Conservation (phyloP, 2,888 invertebrate species). For the Incurvaria masculella region DNA sequence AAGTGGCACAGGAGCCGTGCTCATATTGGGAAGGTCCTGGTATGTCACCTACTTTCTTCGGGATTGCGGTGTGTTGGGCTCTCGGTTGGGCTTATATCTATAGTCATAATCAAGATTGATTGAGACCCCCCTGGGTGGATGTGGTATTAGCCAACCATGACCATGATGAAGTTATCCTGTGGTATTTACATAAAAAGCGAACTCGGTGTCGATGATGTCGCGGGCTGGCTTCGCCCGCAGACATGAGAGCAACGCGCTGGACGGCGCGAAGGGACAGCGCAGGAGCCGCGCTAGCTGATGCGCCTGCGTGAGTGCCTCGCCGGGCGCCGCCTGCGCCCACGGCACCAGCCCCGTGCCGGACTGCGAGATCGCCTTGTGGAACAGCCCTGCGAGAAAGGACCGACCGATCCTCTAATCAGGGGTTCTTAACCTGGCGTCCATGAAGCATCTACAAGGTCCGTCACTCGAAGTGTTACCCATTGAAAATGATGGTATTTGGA, state of each 20-base stretch:
- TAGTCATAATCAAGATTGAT: too few species aligned
- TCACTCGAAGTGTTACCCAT: too few species aligned
- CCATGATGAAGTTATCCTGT: neutral
- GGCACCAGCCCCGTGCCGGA: conserved; percentile 69
- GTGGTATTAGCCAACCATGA: neutral
- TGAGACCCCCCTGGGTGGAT: too few species aligned
- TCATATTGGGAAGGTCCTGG: too few species aligned
- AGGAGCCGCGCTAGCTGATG: conserved; percentile 58
- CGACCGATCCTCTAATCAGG: too few species aligned
- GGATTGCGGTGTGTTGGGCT: too few species aligned
- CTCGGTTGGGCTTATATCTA: too few species aligned
- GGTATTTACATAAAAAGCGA: conserved; percentile 61
- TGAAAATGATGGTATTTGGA: too few species aligned
- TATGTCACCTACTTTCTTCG: too few species aligned
- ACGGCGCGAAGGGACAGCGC: conserved; percentile 54
- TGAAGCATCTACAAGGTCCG: too few species aligned
- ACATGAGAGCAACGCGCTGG: conserved; percentile 57
- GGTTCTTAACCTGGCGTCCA: too few species aligned
- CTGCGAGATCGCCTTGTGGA: conserved; percentile 70
- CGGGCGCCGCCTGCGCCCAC: conserved; percentile 63
- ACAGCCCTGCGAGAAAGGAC: conserved; percentile 65
- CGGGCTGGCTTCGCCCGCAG: conserved; percentile 58
- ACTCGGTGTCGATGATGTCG: conserved; percentile 64
- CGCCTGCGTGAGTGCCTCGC: conserved; percentile 57
- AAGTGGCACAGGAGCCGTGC: too few species aligned